phyloP scores from a whole-genome alignment of 2,888 invertebrate species.

The Tupiocoris notatus region DNA sequence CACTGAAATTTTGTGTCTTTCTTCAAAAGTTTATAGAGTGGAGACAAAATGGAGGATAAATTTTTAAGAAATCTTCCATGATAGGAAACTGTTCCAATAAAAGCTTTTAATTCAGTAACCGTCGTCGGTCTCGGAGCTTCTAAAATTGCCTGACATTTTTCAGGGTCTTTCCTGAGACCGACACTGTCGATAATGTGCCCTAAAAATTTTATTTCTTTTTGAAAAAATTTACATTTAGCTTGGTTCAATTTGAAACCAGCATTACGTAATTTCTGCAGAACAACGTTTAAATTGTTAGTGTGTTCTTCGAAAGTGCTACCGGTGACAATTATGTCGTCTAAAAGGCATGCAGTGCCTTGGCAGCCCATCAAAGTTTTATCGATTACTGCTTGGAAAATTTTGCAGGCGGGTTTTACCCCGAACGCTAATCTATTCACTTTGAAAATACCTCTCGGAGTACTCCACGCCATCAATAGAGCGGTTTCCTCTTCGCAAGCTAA shows the following conservation, averaged over 20 bases:
- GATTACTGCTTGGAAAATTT: neutral
- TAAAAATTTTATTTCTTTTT: neutral
- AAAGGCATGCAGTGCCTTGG: neutral
- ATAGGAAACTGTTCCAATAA: neutral
- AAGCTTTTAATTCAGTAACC: neutral
- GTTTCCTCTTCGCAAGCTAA: neutral
- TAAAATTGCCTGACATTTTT: neutral
- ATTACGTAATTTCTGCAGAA: neutral
- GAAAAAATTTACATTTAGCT: neutral
- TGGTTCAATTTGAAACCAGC: neutral
- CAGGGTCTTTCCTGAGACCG: neutral
- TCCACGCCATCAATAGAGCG: conserved; percentile 3
- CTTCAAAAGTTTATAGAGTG: neutral
- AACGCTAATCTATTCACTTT: neutral
- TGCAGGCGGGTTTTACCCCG: neutral
- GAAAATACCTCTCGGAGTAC: neutral
- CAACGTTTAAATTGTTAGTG: neutral
- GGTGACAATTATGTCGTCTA: neutral
- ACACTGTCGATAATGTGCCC: neutral
- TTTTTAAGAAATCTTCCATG: neutral
- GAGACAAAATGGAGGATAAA: neutral
- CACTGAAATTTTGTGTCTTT: conserved; percentile 13
- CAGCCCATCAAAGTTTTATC: neutral
- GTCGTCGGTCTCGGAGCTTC: neutral
- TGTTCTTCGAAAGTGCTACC: neutral